These are phyloP conservation scores for Platypus cylindrus DNA, from an alignment of 2,888 invertebrate genomes.

Conservation along the genomic window DNA sequence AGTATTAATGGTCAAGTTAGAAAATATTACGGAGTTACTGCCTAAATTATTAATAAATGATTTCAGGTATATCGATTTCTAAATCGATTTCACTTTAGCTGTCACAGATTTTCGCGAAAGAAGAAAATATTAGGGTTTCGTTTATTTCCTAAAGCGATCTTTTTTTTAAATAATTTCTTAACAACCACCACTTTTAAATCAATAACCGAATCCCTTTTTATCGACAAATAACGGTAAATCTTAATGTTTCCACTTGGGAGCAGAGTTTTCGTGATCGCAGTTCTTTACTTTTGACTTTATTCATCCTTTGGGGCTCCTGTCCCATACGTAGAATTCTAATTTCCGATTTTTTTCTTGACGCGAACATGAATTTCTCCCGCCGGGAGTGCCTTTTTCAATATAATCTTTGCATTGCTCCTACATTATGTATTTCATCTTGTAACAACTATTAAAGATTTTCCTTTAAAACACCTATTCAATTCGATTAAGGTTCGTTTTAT, in stretches of 20 bases:
- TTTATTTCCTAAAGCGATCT: too few species aligned
- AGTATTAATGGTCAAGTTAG: too few species aligned
- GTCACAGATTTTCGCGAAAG: too few species aligned
- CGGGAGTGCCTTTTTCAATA: conserved; percentile 34
- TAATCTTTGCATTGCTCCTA: conserved; percentile 17
- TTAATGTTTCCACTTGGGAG: conserved; percentile 11
- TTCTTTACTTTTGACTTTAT: conserved; percentile 37
- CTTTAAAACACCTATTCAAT: not conserved
- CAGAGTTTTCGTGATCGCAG: conserved; percentile 19
- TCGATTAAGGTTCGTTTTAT: too few species aligned
- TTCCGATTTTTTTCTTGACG: conserved; percentile 30
- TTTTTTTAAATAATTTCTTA: too few species aligned
- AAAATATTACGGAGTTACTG: too few species aligned
- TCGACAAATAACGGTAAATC: conserved; percentile 17
- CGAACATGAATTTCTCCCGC: conserved; percentile 21
- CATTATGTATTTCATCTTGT: conserved; percentile 9
- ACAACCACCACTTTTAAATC: too few species aligned
- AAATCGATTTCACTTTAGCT: too few species aligned
- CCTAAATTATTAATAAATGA: too few species aligned
- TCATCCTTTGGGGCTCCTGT: conserved; percentile 34
- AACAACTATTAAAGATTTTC: too few species aligned
- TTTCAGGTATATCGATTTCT: too few species aligned
- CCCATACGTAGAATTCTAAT: conserved; percentile 30
- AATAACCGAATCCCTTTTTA: conserved; percentile 13
- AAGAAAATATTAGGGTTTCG: too few species aligned